These are phyloP conservation scores for Pachymerium ferrugineum DNA, from an alignment of 2,888 invertebrate species.

Conservation along the genomic window DNA sequence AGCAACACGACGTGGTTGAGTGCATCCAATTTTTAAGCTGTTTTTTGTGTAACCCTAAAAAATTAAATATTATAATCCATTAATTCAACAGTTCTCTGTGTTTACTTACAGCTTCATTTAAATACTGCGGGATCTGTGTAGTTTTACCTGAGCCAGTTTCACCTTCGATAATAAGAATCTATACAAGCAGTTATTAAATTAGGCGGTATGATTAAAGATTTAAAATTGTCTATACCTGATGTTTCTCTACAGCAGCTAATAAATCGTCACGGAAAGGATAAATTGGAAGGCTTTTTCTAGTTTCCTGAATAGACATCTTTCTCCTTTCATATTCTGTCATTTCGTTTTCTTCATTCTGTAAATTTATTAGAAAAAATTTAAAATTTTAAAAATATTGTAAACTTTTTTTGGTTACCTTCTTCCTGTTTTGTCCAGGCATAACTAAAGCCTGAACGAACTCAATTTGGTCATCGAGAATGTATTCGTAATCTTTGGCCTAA, in stretches of 20 bases:
- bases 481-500: conserved; percentile 69
- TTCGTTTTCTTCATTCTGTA: conserved; percentile 46
- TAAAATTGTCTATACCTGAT: conserved; percentile 55
- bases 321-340: conserved; percentile 65
- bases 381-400: not conserved
- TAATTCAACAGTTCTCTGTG: not conserved
- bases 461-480: conserved; percentile 91
- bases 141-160: conserved; percentile 61
- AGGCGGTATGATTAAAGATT: not conserved
- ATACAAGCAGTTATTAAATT: conserved; percentile 38
- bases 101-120: conserved; percentile 51
- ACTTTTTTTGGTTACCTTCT: conserved; percentile 38
- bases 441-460: conserved; percentile 79
- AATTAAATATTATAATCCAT: not conserved
- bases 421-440: conserved; percentile 50
- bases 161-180: conserved; percentile 90
- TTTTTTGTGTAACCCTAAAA: conserved; percentile 52
- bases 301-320: conserved; percentile 79
- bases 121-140: conserved; percentile 56
- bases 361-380: not conserved
- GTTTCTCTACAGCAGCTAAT: conserved; percentile 81
- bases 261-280: conserved; percentile 85
- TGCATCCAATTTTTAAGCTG: conserved; percentile 89
- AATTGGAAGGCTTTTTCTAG: conserved; percentile 85
- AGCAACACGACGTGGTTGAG: conserved; percentile 94